A percentile compares a stretch with the other conserved stretches of the same genome.
Evolutionary conservation across 2,797 vertebrate genomes (phyloP).

Genomic region (Mormyrops boulengeri): DNA sequence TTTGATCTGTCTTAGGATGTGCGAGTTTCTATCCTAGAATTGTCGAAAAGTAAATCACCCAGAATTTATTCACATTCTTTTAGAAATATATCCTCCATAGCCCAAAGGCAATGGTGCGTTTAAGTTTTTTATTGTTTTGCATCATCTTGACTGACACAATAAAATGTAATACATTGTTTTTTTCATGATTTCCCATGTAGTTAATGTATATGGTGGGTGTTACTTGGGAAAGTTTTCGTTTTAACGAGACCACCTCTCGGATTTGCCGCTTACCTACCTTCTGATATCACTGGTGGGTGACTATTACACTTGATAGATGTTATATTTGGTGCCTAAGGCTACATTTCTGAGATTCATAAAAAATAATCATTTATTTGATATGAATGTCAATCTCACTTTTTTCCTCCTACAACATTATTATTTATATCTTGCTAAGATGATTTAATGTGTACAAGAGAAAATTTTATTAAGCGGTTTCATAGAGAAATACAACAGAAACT

Average conservation of each 20-base stretch:
- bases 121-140: constrained; percentile 57
- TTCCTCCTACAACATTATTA: not conserved
- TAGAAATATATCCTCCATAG: constrained; percentile 45
- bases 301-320: constrained; percentile 68
- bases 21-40: constrained; percentile 60
- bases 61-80: constrained; percentile 53
- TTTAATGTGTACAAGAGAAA: constrained; percentile 44
- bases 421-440: constrained; percentile 1
- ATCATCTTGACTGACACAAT: constrained; percentile 56
- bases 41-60: constrained; percentile 64
- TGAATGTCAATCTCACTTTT: constrained; percentile 53
- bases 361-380: constrained; percentile 53
- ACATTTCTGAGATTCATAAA: constrained; percentile 66
- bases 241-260: constrained; percentile 33
- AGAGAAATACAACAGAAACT: constrained; percentile 24
- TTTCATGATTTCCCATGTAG: constrained; percentile 41
- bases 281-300: constrained; percentile 68
- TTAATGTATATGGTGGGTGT: constrained; percentile 46
- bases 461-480: constrained; percentile 65
- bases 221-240: constrained; percentile 48
- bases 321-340: constrained; percentile 66
- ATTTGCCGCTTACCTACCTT: constrained; percentile 62
- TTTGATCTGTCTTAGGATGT: not conserved
- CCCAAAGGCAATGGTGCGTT: constrained; percentile 30
- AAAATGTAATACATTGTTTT: constrained; percentile 50